A percentile compares a stretch with the other conserved stretches of the same genome.
Conservation (phyloP, 2,888 invertebrate genomes). For the Drosophila affinis region DNA sequence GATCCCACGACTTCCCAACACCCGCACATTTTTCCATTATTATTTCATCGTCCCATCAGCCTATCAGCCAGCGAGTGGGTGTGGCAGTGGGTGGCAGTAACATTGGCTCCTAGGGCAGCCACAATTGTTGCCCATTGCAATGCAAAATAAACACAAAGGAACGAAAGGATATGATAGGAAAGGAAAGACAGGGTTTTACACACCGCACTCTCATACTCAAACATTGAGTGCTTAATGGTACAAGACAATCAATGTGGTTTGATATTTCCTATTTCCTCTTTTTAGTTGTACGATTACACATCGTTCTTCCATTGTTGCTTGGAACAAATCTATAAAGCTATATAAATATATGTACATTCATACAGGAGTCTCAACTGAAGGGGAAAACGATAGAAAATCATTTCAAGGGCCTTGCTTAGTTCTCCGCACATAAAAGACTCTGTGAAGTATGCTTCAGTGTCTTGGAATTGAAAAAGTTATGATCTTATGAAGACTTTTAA, state of each 20-base stretch:
- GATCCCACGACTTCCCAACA: not conserved
- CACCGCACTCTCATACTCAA: not conserved
- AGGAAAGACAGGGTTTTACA: slow-evolving; percentile 17
- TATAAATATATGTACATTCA: slow-evolving; percentile 3
- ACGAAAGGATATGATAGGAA: not conserved
- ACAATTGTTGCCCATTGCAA: slow-evolving; percentile 13
- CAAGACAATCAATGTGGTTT: slow-evolving; percentile 76
- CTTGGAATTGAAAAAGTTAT: not conserved
- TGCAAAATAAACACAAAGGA: not conserved
- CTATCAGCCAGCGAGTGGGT: not conserved
- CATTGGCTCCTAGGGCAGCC: not conserved
- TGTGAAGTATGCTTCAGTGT: not conserved
- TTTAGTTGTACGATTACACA: slow-evolving; percentile 43
- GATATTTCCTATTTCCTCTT: slow-evolving; percentile 55
- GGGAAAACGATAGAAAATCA: slow-evolving; percentile 1
- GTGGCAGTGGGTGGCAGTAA: not conserved
- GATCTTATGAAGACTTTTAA: not conserved
- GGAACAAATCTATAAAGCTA: slow-evolving; percentile 18
- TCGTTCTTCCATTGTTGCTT: slow-evolving; percentile 55
- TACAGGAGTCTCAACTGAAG: slow-evolving; percentile 5
- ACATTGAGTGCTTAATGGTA: slow-evolving; percentile 43
- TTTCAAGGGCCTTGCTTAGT: not conserved
- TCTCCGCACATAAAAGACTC: not conserved
- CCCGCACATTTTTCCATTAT: not conserved
- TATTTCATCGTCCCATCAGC: not conserved